Base-by-base conservation (phyloP, 1,140 invertebrate genomes). In the Zaprionus ghesquierei region DNA sequence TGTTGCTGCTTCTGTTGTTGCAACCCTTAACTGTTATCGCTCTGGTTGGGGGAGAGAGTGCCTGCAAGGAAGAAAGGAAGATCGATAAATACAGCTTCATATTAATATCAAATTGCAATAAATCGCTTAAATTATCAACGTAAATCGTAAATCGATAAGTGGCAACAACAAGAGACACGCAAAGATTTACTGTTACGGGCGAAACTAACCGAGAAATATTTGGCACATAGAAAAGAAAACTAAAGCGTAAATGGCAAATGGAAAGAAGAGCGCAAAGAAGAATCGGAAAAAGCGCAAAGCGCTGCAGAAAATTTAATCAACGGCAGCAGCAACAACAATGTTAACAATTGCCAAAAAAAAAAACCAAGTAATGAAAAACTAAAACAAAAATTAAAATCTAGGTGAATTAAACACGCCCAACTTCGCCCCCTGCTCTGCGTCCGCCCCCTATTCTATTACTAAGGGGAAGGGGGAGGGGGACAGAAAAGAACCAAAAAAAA, bases 191-290 rank as follows among this genome's bases (percentile, higher is more conserved):
- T 51, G 38, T 23, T 60, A 23, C 12, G 41, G 25, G 25, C 41
- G 27, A 46, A 75, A 51, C 55, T 63, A 81, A 76, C 75, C 69
- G 81, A 79, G 68, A 86, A 87, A 72, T 72, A 86, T 76, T 86
- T 87, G 82, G 75, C 81, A 78, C 81, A 76, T 75, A 60, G 63
- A 60, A 76, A 80, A 78, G 78, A 81, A 87, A 86, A 79, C 63
- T 69, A 77, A 81, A 75, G 71, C 65, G 77, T 68, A 65, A 69
- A 73, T 68, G 65, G 49, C 44, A 79, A 68, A 59, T 9, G n/a
- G 79, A 79, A 82, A 73, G 61, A 77, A 58, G 55, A 70, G 65
- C 49, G 54, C 70, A 79, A 86, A 87, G 60, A 50, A 33, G 75
- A 73, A 81, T 50, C 41, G 65, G 46, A 58, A 61, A 65, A 77